Conservation (phyloP, 2,797 vertebrate genomes). For the Discoglossus pictus region DNA sequence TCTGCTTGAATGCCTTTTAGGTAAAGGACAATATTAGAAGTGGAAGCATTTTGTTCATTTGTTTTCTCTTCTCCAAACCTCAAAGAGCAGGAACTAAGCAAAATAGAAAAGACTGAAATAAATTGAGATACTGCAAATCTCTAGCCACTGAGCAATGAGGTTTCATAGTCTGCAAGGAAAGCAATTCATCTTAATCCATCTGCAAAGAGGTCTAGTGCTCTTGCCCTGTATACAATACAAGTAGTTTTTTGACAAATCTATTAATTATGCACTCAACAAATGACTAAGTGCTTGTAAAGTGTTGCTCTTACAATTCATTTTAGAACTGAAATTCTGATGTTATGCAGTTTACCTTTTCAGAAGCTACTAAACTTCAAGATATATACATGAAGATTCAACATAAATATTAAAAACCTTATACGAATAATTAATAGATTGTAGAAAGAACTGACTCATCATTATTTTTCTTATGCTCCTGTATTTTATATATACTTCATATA, state of each 20-base stretch:
- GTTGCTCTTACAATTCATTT: constrained; percentile 58
- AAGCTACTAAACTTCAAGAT: too few relatives aligned
- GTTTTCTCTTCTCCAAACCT: constrained; percentile 50
- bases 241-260: constrained; percentile 71
- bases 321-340: constrained; percentile 40
- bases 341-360: too few relatives aligned
- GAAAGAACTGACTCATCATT: too few relatives aligned
- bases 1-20: constrained; percentile 61
- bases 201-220: constrained; percentile 61
- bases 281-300: constrained; percentile 66
- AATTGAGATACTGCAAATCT: constrained; percentile 60
- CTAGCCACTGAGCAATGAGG: constrained; percentile 59
- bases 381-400: too few relatives aligned
- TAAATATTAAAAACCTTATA: too few relatives aligned
- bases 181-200: constrained; percentile 69
- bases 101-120: constrained; percentile 58
- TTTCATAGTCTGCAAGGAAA: constrained; percentile 60
- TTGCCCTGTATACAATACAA: constrained; percentile 68
- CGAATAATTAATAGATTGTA: too few relatives aligned
- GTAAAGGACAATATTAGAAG: constrained; percentile 61
- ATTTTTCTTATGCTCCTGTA: too few relatives aligned
- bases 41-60: constrained; percentile 58
- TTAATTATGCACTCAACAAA: constrained; percentile 72
- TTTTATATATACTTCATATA: too few relatives aligned
- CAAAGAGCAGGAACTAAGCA: constrained; percentile 52